Conservation (phyloP, 2,113 vertebrate genomes). For the Gorsachius goisagi region DNA sequence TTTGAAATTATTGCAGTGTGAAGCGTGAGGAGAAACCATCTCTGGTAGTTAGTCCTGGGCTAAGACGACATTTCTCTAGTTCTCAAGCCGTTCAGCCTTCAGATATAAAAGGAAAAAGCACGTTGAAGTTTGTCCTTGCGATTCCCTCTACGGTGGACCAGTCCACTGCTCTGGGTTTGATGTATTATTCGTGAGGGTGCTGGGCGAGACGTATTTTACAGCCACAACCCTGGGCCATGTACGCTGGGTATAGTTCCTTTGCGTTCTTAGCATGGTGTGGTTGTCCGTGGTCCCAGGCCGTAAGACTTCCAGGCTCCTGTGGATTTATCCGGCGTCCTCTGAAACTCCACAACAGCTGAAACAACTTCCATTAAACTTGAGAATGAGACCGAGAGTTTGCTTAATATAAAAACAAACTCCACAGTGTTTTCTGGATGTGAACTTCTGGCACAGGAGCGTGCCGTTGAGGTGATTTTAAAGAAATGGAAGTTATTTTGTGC, state of each 20-base stretch:
- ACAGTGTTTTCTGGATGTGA: background rate
- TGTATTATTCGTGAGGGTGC: background rate
- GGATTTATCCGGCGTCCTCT: background rate
- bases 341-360: background rate
- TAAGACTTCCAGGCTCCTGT: background rate
- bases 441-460: background rate
- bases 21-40: background rate
- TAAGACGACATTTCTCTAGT: background rate
- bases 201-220: background rate
- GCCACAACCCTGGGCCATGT: background rate
- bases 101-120: background rate
- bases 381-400: background rate
- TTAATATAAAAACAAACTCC: background rate
- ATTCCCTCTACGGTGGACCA: rapidly evolving
- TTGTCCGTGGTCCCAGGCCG: rapidly evolving
- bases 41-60: background rate
- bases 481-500: background rate
- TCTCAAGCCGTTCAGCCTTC: background rate
- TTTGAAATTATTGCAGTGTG: background rate
- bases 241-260: background rate
- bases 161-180: background rate
- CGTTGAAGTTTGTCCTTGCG: background rate
- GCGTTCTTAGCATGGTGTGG: background rate
- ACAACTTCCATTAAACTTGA: background rate
- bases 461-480: background rate